phyloP scores from a whole-genome alignment of 2,888 invertebrate species.

The Pseudococcus viburni region DNA sequence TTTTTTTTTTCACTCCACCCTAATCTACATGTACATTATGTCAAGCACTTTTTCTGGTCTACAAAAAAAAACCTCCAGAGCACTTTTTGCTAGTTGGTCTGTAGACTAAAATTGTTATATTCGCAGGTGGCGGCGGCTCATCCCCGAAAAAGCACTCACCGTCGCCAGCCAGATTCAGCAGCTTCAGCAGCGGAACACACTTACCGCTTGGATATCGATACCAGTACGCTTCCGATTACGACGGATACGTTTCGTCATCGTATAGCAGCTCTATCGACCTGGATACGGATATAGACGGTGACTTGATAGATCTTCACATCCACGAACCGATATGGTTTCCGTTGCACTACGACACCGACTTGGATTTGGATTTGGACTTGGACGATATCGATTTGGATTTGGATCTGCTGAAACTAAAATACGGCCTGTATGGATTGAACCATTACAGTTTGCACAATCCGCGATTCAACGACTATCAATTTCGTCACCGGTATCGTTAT shows the following conservation, averaged over 20 bases:
- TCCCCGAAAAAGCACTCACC: neutral
- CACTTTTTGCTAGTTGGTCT: too few species aligned
- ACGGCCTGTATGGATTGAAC: conserved; percentile 62
- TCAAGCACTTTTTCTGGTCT: too few species aligned
- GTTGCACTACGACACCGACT: conserved; percentile 24
- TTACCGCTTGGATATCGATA: conserved; percentile 54
- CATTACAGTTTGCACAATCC: conserved; percentile 51
- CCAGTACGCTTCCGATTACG: conserved; percentile 63
- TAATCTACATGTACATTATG: too few species aligned
- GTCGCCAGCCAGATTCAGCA: neutral
- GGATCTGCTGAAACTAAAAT: conserved; percentile 61
- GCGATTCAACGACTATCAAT: conserved; percentile 59
- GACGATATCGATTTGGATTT: conserved; percentile 59
- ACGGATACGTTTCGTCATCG: conserved; percentile 34
- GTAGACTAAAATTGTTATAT: neutral
- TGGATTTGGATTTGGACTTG: conserved; percentile 61
- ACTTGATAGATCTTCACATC: neutral
- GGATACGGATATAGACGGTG: neutral
- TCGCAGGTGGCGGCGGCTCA: neutral
- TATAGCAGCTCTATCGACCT: neutral
- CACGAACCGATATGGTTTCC: conserved; percentile 24
- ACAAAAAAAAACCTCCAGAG: too few species aligned
- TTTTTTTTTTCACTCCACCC: too few species aligned
- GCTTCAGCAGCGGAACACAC: neutral
- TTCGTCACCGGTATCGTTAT: conserved; percentile 61